These are phyloP conservation scores for Thelaira solivaga DNA, from an alignment of 2,888 invertebrate genomes.

Conservation along the genomic window DNA sequence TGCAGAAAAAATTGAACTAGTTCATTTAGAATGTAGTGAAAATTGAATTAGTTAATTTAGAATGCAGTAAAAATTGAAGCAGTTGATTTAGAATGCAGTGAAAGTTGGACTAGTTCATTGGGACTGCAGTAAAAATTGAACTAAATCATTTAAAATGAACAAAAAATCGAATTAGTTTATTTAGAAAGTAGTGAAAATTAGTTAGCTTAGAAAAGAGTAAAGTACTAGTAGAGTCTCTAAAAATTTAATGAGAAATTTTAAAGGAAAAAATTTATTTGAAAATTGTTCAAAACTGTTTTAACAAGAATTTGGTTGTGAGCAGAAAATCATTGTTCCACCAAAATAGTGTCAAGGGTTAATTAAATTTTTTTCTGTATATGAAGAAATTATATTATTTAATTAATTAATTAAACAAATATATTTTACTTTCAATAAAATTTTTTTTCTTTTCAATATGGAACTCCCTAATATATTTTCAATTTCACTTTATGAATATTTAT, in stretches of 20 bases:
- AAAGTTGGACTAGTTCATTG: neutral
- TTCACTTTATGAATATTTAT: slow-evolving; percentile 31
- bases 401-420: too few relatives aligned
- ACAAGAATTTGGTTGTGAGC: too few relatives aligned
- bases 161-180: neutral
- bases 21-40: neutral
- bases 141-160: too few relatives aligned
- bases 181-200: neutral
- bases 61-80: neutral
- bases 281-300: too few relatives aligned
- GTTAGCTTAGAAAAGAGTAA: neutral
- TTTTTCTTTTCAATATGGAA: too few relatives aligned
- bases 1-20: neutral
- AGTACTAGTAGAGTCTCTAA: neutral
- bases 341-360: too few relatives aligned
- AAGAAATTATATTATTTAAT: too few relatives aligned
- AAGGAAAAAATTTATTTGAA: too few relatives aligned
- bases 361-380: too few relatives aligned
- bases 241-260: neutral
- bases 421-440: too few relatives aligned
- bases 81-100: neutral
- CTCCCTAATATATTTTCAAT: slow-evolving; percentile 21
- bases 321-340: too few relatives aligned
- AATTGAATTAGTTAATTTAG: neutral
- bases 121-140: neutral